Conservation (phyloP, 2,888 invertebrate genomes). For the Scaptomyza flava region DNA sequence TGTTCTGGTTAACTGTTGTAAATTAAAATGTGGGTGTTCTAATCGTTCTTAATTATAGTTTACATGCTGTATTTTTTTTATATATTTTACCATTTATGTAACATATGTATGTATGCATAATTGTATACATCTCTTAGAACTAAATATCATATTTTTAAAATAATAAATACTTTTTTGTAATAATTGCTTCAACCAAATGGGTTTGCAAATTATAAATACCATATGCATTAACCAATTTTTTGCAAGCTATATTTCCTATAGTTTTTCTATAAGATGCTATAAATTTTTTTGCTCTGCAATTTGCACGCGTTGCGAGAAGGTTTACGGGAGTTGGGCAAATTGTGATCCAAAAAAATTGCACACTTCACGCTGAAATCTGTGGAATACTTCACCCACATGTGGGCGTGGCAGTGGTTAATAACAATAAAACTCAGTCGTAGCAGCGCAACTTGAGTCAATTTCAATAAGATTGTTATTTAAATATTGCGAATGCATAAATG, state of each 20-base stretch:
- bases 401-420: slow-evolving; percentile 55
- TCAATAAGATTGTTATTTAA: slow-evolving; percentile 1
- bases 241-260: slow-evolving; percentile 38
- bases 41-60: slow-evolving; percentile 55
- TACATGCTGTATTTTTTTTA: slow-evolving; percentile 42
- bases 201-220: slow-evolving; percentile 35
- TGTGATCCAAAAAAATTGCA: slow-evolving; percentile 47
- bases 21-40: slow-evolving; percentile 37
- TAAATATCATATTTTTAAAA: slow-evolving; percentile 53
- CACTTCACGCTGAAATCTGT: slow-evolving; percentile 47
- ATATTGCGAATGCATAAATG: too few relatives aligned
- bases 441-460: slow-evolving; percentile 34
- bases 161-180: slow-evolving; percentile 27
- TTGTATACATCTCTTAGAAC: slow-evolving; percentile 65
- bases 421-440: slow-evolving; percentile 32
- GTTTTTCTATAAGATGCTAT: slow-evolving; percentile 53
- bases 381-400: slow-evolving; percentile 38
- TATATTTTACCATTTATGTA: slow-evolving; percentile 57
- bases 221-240: slow-evolving; percentile 42
- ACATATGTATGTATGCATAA: slow-evolving; percentile 47
- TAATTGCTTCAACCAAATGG: slow-evolving; percentile 51
- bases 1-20: slow-evolving; percentile 36
- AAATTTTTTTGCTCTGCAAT: slow-evolving; percentile 44
- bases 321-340: slow-evolving; percentile 42
- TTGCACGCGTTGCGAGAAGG: slow-evolving; percentile 55